Base-by-base conservation (phyloP, 2,797 vertebrate species). In the Poecilia wingei region DNA sequence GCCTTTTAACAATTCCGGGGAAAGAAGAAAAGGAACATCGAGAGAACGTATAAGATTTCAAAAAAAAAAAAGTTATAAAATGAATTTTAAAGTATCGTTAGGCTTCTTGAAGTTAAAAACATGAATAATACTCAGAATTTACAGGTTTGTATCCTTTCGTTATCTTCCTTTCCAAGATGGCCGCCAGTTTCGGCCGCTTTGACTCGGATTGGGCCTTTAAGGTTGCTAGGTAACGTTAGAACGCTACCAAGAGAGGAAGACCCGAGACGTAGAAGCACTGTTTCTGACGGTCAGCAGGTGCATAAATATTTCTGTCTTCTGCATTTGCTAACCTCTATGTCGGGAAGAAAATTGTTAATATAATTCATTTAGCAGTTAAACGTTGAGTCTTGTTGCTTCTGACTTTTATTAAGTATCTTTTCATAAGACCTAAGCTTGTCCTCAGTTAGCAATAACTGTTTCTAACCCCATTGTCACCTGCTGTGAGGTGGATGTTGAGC, bases 221-320 rank as follows among this genome's bases (percentile, higher is more conserved):
- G 14, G 94, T 95, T 95, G 89, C 95, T 80, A 88, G 57, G 95
- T 90, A 92, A 96, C 95, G 0, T 33, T 1, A 53, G 6, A 86
- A 93, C 84, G 84, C 87, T 20, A 25, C 43, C 53, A 41, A 61
- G 53, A 68, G 72, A 49, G 51, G 46, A 85, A 68, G 13, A 2
- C n/a, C 71, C 45, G 68, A 75, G 53, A 61, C n/a, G 20, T 25
- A 36, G 47, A 70, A 41, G 43, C n/a, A n/a, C 12, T 1, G 69
- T 9, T 68, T 41, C 18, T 39, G 59, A 77, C 7, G 0, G 72
- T 78, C n/a, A 14, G n/a, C 59, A 66, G 22, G 5, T 64, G 8
- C 14, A 33, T 68, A 66, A 1, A 45, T 25, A 78, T 49, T 33
- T 49, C 0, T 13, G 2, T 46, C 14, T 53, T n/a, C 20, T 3